Evolutionary conservation across 2,113 vertebrate genomes (phyloP), one percentile per base, ranked within the genome.

Genomic region (Plotosus lineatus): DNA sequence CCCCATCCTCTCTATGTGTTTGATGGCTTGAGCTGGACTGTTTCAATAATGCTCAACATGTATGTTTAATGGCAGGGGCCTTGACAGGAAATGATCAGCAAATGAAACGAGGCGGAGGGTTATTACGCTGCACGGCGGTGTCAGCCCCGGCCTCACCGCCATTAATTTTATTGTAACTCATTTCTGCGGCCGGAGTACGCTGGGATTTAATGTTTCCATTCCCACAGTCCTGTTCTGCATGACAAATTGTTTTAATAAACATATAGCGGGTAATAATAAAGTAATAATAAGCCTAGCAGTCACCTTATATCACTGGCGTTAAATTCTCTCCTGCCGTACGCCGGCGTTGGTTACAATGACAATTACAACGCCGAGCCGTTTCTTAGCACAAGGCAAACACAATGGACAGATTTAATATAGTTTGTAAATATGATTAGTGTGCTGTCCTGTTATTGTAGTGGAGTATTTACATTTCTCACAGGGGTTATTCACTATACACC

Each of bases 231-330:
- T 96, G 96, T 96, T 98, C 97, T 98, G 96, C 96, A 98, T 98
- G 97, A 99, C 96, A 98, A 98, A 99, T 99, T 97, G 97, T 98
- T 99, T 99, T 99, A 99, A 99, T 99, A 99, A 99, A 99, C 97
- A 99, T 98, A 99, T 97, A 97, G 94, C 92, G 95, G 95, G 94
- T 98, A 96, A 99, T 99, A 98, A 98, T 98, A 97, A 95, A 97
- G 97, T 97, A 98, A 98, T 99, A 98, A 98, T 98, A 98, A 97
- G 95, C 94, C 95, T 91, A 93, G 92, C 93, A 96, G 95, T 98
- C 96, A 96, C 96, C 97, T 98, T 98, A 96, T 97, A 98, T 98
- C 96, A 97, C 95, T 95, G 95, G 95, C 93, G 95, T 98, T 97
- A 97, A 96, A 98, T 96, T 96, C 95, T 95, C 95, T 76, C 66